Evolutionary conservation across 2,797 vertebrate genomes (phyloP).

Genomic region (Yasuhikotakia modesta): DNA sequence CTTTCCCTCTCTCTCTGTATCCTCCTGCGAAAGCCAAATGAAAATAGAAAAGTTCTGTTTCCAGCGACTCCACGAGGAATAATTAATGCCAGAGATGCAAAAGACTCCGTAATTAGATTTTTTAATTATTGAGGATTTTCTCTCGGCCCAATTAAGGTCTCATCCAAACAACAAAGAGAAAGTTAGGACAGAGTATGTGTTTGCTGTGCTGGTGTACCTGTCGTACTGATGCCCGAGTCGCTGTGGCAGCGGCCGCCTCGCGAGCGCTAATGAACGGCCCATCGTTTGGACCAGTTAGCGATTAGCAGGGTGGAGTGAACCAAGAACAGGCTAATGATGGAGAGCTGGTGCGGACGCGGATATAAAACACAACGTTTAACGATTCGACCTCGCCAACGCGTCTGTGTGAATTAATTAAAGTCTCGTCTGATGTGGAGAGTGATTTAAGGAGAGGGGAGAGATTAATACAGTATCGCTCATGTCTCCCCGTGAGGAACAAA

Average conservation of each 20-base stretch:
- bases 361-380: constrained; percentile 27
- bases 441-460: constrained; percentile 52
- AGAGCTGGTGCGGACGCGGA: background rate
- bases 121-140: constrained; percentile 84
- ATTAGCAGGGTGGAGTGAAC: constrained; percentile 36
- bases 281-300: constrained; percentile 31
- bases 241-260: constrained; percentile 63
- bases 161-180: constrained; percentile 73
- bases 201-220: constrained; percentile 62
- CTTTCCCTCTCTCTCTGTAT: constrained; percentile 54
- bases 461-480: constrained; percentile 48
- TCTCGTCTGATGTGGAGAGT: constrained; percentile 46
- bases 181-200: constrained; percentile 64
- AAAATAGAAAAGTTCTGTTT: constrained; percentile 69
- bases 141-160: constrained; percentile 80
- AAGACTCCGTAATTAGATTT: constrained; percentile 83
- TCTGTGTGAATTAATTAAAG: constrained; percentile 59
- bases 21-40: constrained; percentile 68
- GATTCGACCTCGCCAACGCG: constrained; percentile 48
- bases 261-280: constrained; percentile 68
- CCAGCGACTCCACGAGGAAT: constrained; percentile 72
- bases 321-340: constrained; percentile 30
- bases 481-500: constrained; percentile 44
- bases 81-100: constrained; percentile 80
- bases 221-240: constrained; percentile 62